Conservation (phyloP, 2,888 invertebrate species). For the Helicoverpa assulta region DNA sequence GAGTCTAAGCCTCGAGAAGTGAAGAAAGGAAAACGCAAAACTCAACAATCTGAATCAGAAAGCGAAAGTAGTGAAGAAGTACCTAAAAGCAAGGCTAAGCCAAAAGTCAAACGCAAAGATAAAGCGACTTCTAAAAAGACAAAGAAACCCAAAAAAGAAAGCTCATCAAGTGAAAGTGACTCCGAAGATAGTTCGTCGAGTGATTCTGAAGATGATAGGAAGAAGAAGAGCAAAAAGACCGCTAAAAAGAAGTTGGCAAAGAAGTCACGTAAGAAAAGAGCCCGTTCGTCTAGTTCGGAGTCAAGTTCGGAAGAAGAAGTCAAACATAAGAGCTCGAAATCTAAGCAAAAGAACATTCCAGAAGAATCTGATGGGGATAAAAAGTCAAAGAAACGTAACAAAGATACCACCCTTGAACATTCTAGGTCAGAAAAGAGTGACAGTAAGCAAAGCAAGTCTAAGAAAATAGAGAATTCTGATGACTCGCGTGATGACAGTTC, state of each 20-base stretch:
- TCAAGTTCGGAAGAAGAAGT: slow-evolving; percentile 89
- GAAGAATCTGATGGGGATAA: slow-evolving; percentile 86
- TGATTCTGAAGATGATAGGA: slow-evolving; percentile 87
- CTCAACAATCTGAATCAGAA: slow-evolving; percentile 87
- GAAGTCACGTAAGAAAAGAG: slow-evolving; percentile 85
- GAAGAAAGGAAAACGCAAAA: slow-evolving; percentile 88
- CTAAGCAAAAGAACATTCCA: slow-evolving; percentile 87
- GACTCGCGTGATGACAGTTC: slow-evolving; percentile 85
- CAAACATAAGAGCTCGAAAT: slow-evolving; percentile 85
- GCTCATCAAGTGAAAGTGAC: slow-evolving; percentile 87
- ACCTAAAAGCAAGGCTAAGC: slow-evolving; percentile 82
- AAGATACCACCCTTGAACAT: slow-evolving; percentile 81
- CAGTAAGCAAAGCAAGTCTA: slow-evolving; percentile 76
- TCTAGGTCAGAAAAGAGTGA: slow-evolving; percentile 81
- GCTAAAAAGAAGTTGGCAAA: slow-evolving; percentile 86
- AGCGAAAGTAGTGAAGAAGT: slow-evolving; percentile 86
- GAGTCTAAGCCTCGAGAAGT: slow-evolving; percentile 72
- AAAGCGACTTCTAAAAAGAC: slow-evolving; percentile 90
- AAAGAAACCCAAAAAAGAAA: slow-evolving; percentile 87
- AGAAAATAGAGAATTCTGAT: slow-evolving; percentile 84
- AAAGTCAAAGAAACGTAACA: slow-evolving; percentile 82
- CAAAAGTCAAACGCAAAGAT: slow-evolving; percentile 88
- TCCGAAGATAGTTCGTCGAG: slow-evolving; percentile 88
- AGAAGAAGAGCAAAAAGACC: slow-evolving; percentile 87
- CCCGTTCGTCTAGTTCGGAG: slow-evolving; percentile 87